A percentile compares a stretch with the other conserved stretches of the same genome.
phyloP scores from a whole-genome alignment of 1,140 invertebrate genomes.

The Neodiprion virginianus region DNA sequence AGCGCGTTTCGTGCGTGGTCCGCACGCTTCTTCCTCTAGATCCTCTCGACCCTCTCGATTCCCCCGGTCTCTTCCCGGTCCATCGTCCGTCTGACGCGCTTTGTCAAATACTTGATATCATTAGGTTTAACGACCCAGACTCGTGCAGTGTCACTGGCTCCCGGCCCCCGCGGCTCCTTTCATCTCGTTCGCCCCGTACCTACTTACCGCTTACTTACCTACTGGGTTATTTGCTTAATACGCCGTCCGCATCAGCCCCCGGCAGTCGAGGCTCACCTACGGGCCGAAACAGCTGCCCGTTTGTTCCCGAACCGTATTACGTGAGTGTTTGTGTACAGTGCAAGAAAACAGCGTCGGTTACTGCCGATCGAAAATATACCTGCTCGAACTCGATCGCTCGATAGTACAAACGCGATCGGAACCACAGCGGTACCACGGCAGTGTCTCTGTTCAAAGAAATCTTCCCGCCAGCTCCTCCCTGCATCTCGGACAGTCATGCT shows the following conservation, averaged over 20 bases:
- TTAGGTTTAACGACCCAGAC: constrained; percentile 53
- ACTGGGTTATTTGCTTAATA: not conserved
- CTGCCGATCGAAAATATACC: not conserved
- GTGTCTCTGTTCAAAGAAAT: constrained; percentile 1
- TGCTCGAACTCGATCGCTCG: not conserved
- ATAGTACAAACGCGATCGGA: no score
- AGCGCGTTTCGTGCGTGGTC: no score
- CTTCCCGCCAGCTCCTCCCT: not conserved
- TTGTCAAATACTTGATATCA: constrained; percentile 55
- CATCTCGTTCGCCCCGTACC: constrained; percentile 49
- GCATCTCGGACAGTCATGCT: no score
- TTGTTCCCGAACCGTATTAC: no score
- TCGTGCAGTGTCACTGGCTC: constrained; percentile 50
- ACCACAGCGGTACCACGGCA: no score
- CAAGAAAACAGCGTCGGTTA: no score
- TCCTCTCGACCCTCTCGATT: not conserved
- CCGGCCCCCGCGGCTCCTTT: constrained; percentile 50
- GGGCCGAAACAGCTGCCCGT: no score
- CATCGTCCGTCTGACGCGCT: constrained; percentile 35
- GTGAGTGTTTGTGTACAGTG: no score
- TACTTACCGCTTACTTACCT: not conserved
- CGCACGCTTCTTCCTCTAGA: constrained; percentile 8
- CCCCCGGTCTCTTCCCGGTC: not conserved
- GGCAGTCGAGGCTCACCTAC: no score
- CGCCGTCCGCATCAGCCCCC: no score